Conservation (phyloP, 2,113 vertebrate species). For the Scatophagus argus region DNA sequence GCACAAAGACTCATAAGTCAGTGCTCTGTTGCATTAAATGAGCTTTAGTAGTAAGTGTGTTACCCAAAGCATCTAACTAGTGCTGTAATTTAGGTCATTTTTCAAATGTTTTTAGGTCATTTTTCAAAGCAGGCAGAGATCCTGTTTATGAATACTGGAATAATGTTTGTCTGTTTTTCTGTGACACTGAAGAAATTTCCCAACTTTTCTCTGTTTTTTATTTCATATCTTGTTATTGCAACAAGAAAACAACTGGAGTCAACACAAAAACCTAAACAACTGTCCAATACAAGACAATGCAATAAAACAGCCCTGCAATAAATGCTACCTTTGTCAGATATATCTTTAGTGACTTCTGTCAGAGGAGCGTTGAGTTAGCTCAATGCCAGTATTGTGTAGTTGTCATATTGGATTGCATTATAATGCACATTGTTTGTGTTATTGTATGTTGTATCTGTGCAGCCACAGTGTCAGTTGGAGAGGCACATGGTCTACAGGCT, state of each 20-base stretch:
- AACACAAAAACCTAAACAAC: conserved; percentile 45
- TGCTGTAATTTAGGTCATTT: background rate
- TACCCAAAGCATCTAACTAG: no score
- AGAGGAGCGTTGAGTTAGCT: background rate
- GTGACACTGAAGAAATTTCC: background rate
- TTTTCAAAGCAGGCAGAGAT: background rate
- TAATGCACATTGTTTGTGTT: background rate
- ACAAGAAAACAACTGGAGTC: conserved; percentile 44
- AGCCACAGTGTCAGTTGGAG: background rate
- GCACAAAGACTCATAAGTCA: no score
- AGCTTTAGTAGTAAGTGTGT: no score
- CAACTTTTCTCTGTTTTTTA: conserved; percentile 10
- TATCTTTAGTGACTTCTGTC: conserved; percentile 29
- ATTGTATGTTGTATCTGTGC: conserved; percentile 2
- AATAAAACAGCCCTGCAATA: conserved; percentile 27
- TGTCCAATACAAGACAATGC: conserved; percentile 26
- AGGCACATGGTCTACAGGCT: background rate
- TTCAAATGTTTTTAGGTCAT: background rate
- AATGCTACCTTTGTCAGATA: conserved; percentile 9
- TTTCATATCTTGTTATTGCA: conserved; percentile 35
- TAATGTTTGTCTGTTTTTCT: conserved; percentile 2
- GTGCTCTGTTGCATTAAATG: no score
- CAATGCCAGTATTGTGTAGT: background rate
- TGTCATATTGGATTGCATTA: background rate
- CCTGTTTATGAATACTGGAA: background rate